phyloP scores from a whole-genome alignment of 1,140 invertebrate genomes.

The Rhagoletis zephyria region DNA sequence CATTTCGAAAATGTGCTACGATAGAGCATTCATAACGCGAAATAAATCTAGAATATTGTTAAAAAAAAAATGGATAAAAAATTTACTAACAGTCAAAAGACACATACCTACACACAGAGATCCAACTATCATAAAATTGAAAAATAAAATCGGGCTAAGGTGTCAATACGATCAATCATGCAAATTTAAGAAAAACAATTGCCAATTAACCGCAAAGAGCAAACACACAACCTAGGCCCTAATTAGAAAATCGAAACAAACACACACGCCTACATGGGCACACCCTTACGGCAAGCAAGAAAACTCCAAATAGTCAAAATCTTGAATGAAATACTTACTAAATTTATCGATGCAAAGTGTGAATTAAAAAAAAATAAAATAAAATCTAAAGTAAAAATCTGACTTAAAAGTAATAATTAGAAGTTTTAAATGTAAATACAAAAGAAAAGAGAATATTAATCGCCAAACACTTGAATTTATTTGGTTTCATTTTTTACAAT shows the following conservation, averaged over 20 bases:
- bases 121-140: neutral
- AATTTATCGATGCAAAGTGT: neutral
- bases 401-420: neutral
- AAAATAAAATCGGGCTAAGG: neutral
- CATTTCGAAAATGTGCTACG: neutral
- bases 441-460: constrained; percentile 28
- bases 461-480: constrained; percentile 41
- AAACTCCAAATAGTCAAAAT: too few species aligned
- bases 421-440: constrained; percentile 55
- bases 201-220: neutral
- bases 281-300: neutral
- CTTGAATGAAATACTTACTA: too few species aligned
- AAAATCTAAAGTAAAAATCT: neutral
- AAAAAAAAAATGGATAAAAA: neutral
- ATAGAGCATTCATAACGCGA: constrained; percentile 22
- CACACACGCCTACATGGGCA: neutral
- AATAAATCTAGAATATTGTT: neutral
- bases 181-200: neutral
- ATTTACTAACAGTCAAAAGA: neutral
- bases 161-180: neutral
- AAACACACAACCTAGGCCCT: neutral
- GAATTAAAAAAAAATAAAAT: neutral
- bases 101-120: neutral
- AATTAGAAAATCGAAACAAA: neutral
- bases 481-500: constrained; percentile 47